These are phyloP conservation scores for Mohoua ochrocephala DNA, from an alignment of 2,113 vertebrate genomes.

Conservation along the genomic window DNA sequence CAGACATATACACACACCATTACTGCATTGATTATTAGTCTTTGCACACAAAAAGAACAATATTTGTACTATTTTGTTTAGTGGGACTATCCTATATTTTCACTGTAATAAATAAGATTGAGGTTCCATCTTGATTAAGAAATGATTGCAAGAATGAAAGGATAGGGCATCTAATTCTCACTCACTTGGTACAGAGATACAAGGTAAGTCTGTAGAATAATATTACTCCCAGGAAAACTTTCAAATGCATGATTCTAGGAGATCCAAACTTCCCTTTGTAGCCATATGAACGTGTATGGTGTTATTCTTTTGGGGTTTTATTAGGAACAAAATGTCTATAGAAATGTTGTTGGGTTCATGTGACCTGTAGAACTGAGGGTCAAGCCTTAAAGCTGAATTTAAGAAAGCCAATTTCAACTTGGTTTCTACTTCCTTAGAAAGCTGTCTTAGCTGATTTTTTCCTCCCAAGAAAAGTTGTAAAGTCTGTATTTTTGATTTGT, in stretches of 20 bases:
- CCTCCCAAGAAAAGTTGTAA: background rate
- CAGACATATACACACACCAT: no score
- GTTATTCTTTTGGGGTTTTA: background rate
- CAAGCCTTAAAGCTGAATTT: background rate
- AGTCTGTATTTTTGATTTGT: background rate
- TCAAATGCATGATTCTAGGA: background rate
- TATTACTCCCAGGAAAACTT: background rate
- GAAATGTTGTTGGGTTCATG: background rate
- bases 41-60: background rate
- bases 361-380: background rate
- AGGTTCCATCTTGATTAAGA: background rate
- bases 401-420: background rate
- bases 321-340: background rate
- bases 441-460: background rate
- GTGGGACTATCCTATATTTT: background rate
- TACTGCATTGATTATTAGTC: background rate
- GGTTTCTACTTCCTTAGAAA: background rate
- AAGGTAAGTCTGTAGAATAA: background rate
- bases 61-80: background rate
- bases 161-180: background rate
- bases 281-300: background rate
- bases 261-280: background rate
- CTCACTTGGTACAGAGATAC: background rate
- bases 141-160: background rate
- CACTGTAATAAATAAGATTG: background rate